Base-by-base conservation (phyloP, 2,888 invertebrate genomes). In the Furcula furcula region DNA sequence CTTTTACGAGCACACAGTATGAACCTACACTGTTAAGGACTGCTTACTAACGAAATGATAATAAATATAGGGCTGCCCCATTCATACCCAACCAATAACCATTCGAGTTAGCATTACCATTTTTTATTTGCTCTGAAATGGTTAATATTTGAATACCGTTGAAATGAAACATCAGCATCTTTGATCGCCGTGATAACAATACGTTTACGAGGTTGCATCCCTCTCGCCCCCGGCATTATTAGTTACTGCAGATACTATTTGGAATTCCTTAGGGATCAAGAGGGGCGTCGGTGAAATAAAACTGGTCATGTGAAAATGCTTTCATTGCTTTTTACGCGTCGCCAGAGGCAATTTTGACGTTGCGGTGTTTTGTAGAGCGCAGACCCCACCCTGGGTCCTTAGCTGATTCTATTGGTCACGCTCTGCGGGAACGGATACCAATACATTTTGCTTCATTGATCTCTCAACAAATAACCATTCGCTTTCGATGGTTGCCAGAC, bases 231-330 rank as follows among this genome's bases (percentile, higher is more conserved):
- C 56, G 72, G 76, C 78, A 67, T 67, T 74, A 79, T 79, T 77
- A 77, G 81, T 73, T 76, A 73, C 67, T 78, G 77, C 75, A 83
- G 80, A 82, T 82, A 82, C 74, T 74, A 73, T 82, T 84, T 64
- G 75, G 72, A 75, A 84, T 86, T 85, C 85, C 86, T 78, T 43
- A 62, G 86, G 84, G 86, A 77, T 70, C 65, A 62, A n/a, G 66
- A 73, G 72, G 81, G 79, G 76, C 64, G 73, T 63, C 63, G 62
- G 72, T 66, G 77, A 78, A 82, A 84, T 83, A 79, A 79, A 83
- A 82, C 81, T 82, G 70, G 71, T 78, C 82, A 83, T 83, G 85
- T 84, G 85, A 82, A 85, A 86, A 83, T 76, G 83, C 81, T 84
- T 85, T 83, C 81, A 81, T 82, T 83, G 86, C 83, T 78, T 84